These are phyloP conservation scores for Eustalomyia histrio DNA, from an alignment of 2,888 invertebrate species.

Conservation along the genomic window DNA sequence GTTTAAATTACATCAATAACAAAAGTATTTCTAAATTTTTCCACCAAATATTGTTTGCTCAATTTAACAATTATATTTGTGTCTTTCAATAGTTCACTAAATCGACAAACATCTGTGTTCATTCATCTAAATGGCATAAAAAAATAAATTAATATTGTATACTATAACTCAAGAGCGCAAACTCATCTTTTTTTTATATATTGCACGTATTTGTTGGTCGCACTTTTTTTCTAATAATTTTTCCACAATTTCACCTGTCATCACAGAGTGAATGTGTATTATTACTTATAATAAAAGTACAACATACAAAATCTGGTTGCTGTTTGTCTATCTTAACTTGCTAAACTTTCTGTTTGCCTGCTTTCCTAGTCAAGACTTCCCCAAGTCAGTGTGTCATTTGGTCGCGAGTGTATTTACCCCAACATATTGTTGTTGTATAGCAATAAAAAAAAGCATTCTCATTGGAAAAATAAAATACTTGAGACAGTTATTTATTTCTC, in stretches of 20 bases:
- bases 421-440: slow-evolving; percentile 41
- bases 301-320: slow-evolving; percentile 5
- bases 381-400: slow-evolving; percentile 77
- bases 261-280: not conserved
- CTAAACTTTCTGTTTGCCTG: slow-evolving; percentile 72
- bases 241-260: slow-evolving; percentile 63
- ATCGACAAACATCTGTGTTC: no score
- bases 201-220: slow-evolving; percentile 9
- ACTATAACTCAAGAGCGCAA: slow-evolving; percentile 45
- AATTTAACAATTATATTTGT: no score
- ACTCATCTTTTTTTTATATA: slow-evolving; percentile 36
- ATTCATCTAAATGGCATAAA: no score
- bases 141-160: no score
- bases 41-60: no score
- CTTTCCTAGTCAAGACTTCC: slow-evolving; percentile 77
- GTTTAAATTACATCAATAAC: no score
- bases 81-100: no score
- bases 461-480: slow-evolving; percentile 19
- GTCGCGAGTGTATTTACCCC: slow-evolving; percentile 51
- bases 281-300: not conserved
- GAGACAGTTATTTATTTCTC: slow-evolving; percentile 33
- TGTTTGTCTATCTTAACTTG: not conserved
- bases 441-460: slow-evolving; percentile 1
- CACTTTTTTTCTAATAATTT: slow-evolving; percentile 26
- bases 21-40: no score